These are phyloP conservation scores for Spheniscus humboldti DNA, from an alignment of 2,797 vertebrate genomes.

Conservation along the genomic window DNA sequence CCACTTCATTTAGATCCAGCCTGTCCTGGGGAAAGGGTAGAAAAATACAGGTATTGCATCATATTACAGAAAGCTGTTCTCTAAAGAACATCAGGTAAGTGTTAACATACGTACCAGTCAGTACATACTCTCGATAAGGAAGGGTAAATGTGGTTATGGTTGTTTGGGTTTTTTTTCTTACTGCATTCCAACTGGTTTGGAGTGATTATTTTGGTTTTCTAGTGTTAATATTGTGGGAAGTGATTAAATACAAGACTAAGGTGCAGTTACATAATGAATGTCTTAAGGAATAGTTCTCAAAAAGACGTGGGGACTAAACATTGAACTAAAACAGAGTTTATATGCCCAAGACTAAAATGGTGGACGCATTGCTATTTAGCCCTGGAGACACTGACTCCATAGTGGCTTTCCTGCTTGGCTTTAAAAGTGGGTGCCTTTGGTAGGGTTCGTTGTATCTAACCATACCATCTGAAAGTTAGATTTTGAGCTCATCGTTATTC, in stretches of 20 bases:
- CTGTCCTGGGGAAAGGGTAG: conserved; percentile 39
- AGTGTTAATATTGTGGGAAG: background rate
- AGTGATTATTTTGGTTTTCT: background rate
- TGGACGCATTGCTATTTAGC: background rate
- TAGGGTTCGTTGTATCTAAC: background rate
- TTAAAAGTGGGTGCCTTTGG: background rate
- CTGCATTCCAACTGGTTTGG: background rate
- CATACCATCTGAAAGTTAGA: background rate
- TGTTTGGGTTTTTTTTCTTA: background rate
- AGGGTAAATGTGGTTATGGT: background rate
- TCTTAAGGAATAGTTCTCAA: background rate
- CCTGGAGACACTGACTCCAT: background rate
- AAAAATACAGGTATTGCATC: background rate
- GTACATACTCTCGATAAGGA: background rate
- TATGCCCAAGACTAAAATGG: background rate
- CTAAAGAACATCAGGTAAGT: conserved; percentile 55
- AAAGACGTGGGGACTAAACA: background rate
- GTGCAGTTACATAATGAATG: background rate
- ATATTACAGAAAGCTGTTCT: conserved; percentile 3
- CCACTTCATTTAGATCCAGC: conserved; percentile 32
- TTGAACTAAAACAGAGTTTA: background rate
- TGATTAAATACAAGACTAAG: background rate
- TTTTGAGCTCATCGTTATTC: background rate
- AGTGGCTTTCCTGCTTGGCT: background rate
- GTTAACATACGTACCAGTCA: background rate